Base-by-base conservation (phyloP, 2,113 vertebrate genomes). In the Tretioscincus oriximinensis region DNA sequence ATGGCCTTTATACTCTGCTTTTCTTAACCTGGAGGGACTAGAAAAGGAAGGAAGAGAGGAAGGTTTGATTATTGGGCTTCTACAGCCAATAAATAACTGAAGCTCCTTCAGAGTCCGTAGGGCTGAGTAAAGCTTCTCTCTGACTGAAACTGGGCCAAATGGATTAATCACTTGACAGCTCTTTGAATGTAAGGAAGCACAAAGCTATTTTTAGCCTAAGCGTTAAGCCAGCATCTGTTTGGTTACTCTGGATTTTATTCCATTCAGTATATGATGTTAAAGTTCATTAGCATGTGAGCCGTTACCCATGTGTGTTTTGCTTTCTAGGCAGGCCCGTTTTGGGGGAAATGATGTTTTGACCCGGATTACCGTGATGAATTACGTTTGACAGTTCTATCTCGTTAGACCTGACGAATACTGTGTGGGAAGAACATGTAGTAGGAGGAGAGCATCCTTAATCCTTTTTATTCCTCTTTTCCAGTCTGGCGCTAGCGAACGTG, bases 361-460 rank as follows among this genome's bases (percentile, higher is more conserved):
- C 85, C 89, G 86, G 80, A 86, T 91, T 90, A 66, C 60, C 2
- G 1, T 61, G 83, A 86, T 76, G 16, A 84, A 81, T 91, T 87
- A 74, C 77, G 63, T 1, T 90, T 87, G 90, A 81, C 86, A 88
- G 60, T 79, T 77, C 70, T 84, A 14, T 83, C 76, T 66, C 87
- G 77, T 86, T 84, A 79, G 26, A 73, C 54, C 73, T 87, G 78
- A 88, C 91, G 88, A 91, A 88, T 73, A 72, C 54, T 83, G 74
- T 9, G 7, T 85, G 84, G 79, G 77, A 88, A 88, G 85, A 82
- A 88, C 83, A 63, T 11, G 72, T 90, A 90, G 85, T 88, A 89
- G 88, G 87, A 93, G 86, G 88, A 87, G 85, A 88, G 84, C 76
- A 76, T 76, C 82, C 51, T 84, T 91, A 93, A 92, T 91, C 77